Percentiles rank a stretch among this genome's conserved stretches.
These are phyloP conservation scores for Patella depressa DNA, from an alignment of 2,888 invertebrate species.

Conservation along the genomic window DNA sequence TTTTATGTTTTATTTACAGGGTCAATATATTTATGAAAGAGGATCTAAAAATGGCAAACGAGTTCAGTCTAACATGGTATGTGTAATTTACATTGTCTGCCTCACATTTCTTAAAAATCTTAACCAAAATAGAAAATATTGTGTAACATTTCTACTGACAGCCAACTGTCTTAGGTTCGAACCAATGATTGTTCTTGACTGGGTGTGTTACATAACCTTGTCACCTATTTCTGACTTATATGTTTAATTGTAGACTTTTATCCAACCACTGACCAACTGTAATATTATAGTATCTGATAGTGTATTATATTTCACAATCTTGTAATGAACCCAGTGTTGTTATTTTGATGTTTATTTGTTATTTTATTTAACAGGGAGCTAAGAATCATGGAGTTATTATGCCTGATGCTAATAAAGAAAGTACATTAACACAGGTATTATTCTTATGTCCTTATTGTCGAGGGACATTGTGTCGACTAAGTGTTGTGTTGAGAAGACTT, in stretches of 20 bases:
- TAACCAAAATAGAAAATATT: too few relatives aligned
- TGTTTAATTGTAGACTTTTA: too few relatives aligned
- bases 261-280: too few relatives aligned
- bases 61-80: constrained; percentile 94
- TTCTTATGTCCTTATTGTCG: neutral
- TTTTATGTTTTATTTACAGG: constrained; percentile 71
- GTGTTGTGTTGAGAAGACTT: neutral
- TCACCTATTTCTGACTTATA: too few relatives aligned
- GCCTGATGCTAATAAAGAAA: constrained; percentile 97
- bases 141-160: too few relatives aligned
- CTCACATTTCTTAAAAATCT: too few relatives aligned
- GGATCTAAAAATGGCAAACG: constrained; percentile 93
- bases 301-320: too few relatives aligned
- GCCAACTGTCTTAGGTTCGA: neutral
- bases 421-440: constrained; percentile 86
- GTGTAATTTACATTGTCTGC: constrained; percentile 16
- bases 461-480: neutral
- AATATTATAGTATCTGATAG: too few relatives aligned
- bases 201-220: too few relatives aligned
- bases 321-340: too few relatives aligned
- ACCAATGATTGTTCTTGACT: neutral
- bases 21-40: constrained; percentile 94
- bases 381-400: constrained; percentile 98
- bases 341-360: too few relatives aligned
- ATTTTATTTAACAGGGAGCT: constrained; percentile 78